Evolutionary conservation across 2,888 invertebrate species (phyloP), one percentile per base, ranked within the genome.

Genomic region (Pogonocherus hispidulus): DNA sequence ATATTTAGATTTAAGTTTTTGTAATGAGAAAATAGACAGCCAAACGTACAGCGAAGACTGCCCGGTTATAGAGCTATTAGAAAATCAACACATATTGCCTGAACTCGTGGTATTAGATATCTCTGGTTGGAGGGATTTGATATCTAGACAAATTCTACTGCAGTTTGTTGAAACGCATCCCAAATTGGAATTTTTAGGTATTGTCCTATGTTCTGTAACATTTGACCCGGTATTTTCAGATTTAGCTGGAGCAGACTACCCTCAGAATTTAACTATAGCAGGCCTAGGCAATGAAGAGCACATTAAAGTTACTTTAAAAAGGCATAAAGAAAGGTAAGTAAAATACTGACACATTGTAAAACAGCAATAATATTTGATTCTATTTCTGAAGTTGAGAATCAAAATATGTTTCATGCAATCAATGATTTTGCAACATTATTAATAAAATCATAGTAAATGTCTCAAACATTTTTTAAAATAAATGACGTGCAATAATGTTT

Each of bases 71-170:
- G 44, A 70, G 18, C 14, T 80, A 8, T 82, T 90, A 62, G 82
- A 90, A 64, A 86, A 87, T 74, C 82, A 83, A 66, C 79, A 83
- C 19, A 79, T 86, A 67, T 84, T 85, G 67, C 86, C 91, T 77
- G 89, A 90, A 46, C 83, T 92, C 49, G 83, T 85, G 22, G 90
- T 89, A 23, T 81, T 92, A 69, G 92, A 92, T 84, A 87, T 92
- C 63, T 92, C 91, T 63, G 90, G 90, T 8, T 84, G 84, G 83
- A 78, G 78, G 19, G 80, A 81, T 20, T 71, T 73, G n/a, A 69
- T 81, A 47, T 67, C 76, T 1, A 72, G 56, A 14, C 69, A 76
- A 8, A 69, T 74, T 8, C 59, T 85, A 18, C 62, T 79, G 56
- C 69, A 73, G 16, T 84, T 79, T 68, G 73, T 85, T 14, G 66